These are phyloP conservation scores for Lycaena phlaeas DNA, from an alignment of 2,888 invertebrate species.

Conservation along the genomic window DNA sequence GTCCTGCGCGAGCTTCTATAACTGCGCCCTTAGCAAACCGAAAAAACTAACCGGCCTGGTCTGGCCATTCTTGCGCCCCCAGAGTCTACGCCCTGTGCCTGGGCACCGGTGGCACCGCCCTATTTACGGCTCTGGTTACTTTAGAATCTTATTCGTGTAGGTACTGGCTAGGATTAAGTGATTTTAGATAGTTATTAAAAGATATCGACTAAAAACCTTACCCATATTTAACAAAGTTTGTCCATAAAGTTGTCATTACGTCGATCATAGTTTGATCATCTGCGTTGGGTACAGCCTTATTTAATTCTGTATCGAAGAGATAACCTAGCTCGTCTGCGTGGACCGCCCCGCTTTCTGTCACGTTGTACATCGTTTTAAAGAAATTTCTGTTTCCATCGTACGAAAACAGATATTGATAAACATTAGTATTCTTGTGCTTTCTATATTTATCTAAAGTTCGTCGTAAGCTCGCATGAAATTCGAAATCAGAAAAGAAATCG, in stretches of 20 bases:
- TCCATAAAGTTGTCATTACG: slow-evolving; percentile 23
- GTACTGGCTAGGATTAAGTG: too few relatives aligned
- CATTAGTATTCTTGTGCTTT: slow-evolving; percentile 20
- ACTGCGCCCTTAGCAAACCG: too few relatives aligned
- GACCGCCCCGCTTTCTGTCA: slow-evolving; percentile 21
- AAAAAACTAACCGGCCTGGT: too few relatives aligned
- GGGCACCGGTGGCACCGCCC: too few relatives aligned
- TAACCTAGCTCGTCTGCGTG: slow-evolving; percentile 37
- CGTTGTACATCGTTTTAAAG: slow-evolving; percentile 11
- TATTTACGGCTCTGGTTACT: too few relatives aligned
- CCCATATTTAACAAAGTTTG: slow-evolving; percentile 3
- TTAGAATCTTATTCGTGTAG: too few relatives aligned
- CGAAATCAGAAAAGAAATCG: slow-evolving; percentile 35
- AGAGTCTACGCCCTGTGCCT: too few relatives aligned
- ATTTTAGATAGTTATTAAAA: background rate
- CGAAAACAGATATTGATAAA: slow-evolving; percentile 31
- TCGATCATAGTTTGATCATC: slow-evolving; percentile 26
- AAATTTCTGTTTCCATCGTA: slow-evolving; percentile 29
- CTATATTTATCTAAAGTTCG: slow-evolving; percentile 26
- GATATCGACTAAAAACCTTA: background rate
- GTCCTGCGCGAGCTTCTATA: too few relatives aligned
- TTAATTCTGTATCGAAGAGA: slow-evolving; percentile 24
- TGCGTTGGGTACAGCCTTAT: slow-evolving; percentile 15
- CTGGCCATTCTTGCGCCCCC: too few relatives aligned
- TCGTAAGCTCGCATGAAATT: slow-evolving; percentile 31